Conservation (phyloP, 2,888 invertebrate genomes). For the Nemotelus pantherinus region DNA sequence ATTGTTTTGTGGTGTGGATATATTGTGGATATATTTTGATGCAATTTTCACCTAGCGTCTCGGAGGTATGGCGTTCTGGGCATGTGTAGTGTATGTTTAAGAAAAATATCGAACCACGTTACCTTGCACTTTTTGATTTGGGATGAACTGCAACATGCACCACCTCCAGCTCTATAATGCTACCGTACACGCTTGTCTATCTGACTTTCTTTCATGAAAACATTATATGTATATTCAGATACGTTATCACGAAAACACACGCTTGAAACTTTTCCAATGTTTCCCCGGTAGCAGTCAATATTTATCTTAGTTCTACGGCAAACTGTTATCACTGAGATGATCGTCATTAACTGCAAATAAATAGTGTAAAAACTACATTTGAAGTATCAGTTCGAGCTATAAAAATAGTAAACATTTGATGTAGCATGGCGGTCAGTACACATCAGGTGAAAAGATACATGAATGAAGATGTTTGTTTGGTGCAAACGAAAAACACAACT, state of each 20-base stretch:
- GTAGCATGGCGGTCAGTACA: not conserved
- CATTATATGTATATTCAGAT: no score
- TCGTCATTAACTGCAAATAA: conserved; percentile 17
- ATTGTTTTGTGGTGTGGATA: no score
- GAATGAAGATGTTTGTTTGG: not conserved
- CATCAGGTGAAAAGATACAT: conserved; percentile 5
- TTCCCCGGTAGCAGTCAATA: conserved; percentile 4
- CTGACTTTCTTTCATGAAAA: no score
- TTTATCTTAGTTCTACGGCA: conserved; percentile 11
- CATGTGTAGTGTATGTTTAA: no score
- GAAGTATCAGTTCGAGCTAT: not conserved
- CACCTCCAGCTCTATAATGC: no score
- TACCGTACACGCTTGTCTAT: no score
- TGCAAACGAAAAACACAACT: not conserved
- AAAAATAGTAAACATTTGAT: conserved; percentile 10
- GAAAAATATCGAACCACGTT: no score
- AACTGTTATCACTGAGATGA: conserved; percentile 3
- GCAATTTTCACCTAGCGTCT: no score
- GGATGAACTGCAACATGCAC: no score
- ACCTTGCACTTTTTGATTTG: no score
- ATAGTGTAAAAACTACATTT: conserved; percentile 10
- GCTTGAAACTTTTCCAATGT: conserved; percentile 31
- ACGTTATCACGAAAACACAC: not conserved
- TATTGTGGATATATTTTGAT: no score
- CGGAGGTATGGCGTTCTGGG: no score